phyloP scores from a whole-genome alignment of 2,113 vertebrate genomes.

The Cariama cristata region DNA sequence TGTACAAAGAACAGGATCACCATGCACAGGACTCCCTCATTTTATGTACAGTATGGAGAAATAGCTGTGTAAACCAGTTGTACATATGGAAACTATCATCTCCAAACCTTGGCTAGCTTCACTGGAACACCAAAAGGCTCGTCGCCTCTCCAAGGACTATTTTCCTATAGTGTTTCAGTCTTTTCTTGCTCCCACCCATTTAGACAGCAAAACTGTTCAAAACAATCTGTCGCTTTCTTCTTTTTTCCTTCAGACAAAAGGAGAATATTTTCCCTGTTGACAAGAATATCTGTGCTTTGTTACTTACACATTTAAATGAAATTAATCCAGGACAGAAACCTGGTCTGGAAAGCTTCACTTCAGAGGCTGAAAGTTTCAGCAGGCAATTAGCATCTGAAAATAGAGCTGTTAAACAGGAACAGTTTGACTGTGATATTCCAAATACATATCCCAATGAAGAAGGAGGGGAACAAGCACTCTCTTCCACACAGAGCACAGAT shows the following conservation, averaged over 20 bases:
- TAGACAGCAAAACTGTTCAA: background rate
- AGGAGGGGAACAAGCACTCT: background rate
- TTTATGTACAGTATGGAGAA: background rate
- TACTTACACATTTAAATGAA: background rate
- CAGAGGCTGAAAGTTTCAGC: background rate
- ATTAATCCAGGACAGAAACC: background rate
- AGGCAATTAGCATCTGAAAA: slow-evolving; percentile 6
- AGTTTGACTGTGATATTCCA: background rate
- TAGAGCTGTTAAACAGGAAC: background rate
- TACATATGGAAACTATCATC: slow-evolving; percentile 48
- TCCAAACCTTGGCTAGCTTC: slow-evolving; percentile 21
- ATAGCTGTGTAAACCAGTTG: background rate
- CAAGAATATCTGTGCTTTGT: background rate
- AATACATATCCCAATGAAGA: background rate
- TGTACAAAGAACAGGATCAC: background rate
- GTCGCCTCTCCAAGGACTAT: background rate
- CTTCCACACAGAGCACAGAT: background rate
- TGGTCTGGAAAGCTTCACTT: slow-evolving; percentile 16
- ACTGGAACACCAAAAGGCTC: slow-evolving; percentile 1
- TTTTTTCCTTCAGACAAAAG: background rate
- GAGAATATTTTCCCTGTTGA: background rate
- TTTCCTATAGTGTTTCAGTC: slow-evolving; percentile 38
- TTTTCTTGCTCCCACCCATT: slow-evolving; percentile 13
- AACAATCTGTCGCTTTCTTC: background rate
- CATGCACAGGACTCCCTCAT: background rate